phyloP scores from a whole-genome alignment of 2,797 vertebrate species.

The Acrocephalus scirpaceus region DNA sequence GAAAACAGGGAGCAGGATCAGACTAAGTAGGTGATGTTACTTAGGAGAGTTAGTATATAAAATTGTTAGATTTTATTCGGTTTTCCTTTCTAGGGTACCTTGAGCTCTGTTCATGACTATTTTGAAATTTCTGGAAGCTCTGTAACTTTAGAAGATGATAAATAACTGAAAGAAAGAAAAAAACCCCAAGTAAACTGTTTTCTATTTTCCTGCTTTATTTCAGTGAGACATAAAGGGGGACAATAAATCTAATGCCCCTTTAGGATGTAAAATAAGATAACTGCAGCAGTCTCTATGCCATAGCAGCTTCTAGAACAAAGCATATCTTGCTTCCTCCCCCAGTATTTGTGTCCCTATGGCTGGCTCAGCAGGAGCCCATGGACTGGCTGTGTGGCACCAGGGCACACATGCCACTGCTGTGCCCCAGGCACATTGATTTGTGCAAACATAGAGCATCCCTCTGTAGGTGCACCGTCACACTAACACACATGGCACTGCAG shows the following conservation, averaged over 20 bases:
- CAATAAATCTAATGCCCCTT: not conserved
- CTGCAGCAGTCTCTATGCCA: not conserved
- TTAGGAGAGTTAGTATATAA: not conserved
- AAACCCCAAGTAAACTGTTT: not conserved
- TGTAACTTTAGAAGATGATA: not conserved
- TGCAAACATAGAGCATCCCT: not conserved
- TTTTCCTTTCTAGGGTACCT: not conserved
- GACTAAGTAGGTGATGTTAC: not conserved
- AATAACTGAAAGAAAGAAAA: not conserved
- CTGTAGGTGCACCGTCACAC: not conserved
- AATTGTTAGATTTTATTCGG: not conserved
- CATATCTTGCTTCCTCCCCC: not conserved
- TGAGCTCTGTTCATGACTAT: not conserved
- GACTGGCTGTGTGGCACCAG: not conserved
- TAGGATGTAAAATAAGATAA: not conserved
- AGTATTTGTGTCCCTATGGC: not conserved
- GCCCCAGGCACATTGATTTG: fast-evolving
- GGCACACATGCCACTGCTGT: not conserved
- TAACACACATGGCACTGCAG: not conserved
- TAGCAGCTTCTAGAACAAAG: not conserved
- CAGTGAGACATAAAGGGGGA: not conserved
- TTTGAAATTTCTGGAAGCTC: not conserved
- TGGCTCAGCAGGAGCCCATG: not conserved
- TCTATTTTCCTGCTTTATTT: not conserved
- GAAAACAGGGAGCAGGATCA: fast-evolving